Evolutionary conservation across 1,140 invertebrate species (phyloP).

Genomic region (Gryllus bimaculatus): DNA sequence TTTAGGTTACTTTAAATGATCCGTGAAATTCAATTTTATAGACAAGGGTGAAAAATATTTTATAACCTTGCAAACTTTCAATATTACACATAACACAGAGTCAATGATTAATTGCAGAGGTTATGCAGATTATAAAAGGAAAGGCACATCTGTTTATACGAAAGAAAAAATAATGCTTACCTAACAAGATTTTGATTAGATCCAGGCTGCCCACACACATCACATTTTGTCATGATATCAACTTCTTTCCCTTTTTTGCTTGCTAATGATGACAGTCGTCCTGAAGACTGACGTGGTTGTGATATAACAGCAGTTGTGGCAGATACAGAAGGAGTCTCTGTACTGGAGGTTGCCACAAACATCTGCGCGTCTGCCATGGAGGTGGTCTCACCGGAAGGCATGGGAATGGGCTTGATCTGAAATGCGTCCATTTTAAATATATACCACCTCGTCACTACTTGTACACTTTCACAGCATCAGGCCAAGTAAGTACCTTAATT

Average conservation of each 20-base stretch:
- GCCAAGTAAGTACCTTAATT: conserved; percentile 49
- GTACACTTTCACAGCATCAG: background rate
- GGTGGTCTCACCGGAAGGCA: conserved; percentile 56
- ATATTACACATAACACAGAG: too few relatives aligned
- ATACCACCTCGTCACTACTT: background rate
- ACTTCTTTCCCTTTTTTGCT: conserved; percentile 35
- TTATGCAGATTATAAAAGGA: too few relatives aligned
- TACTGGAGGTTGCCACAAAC: conserved; percentile 59
- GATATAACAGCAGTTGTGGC: conserved; percentile 26
- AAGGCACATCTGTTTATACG: too few relatives aligned
- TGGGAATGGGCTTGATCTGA: conserved; percentile 70
- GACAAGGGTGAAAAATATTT: too few relatives aligned
- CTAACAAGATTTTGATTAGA: conserved; percentile 55
- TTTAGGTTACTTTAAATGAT: too few relatives aligned
- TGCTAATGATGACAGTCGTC: conserved; percentile 21
- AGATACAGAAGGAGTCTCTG: conserved; percentile 48
- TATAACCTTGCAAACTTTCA: too few relatives aligned
- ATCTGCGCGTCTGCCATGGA: conserved; percentile 52
- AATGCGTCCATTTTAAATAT: conserved; percentile 16
- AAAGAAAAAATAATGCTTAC: conserved; percentile 34
- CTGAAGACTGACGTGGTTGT: background rate
- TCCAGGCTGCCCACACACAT: conserved; percentile 52
- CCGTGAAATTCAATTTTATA: too few relatives aligned
- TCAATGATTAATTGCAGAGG: too few relatives aligned
- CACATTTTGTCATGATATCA: conserved; percentile 46